Base-by-base conservation (phyloP, 2,888 invertebrate genomes). In the Perizoma flavofasciatum region DNA sequence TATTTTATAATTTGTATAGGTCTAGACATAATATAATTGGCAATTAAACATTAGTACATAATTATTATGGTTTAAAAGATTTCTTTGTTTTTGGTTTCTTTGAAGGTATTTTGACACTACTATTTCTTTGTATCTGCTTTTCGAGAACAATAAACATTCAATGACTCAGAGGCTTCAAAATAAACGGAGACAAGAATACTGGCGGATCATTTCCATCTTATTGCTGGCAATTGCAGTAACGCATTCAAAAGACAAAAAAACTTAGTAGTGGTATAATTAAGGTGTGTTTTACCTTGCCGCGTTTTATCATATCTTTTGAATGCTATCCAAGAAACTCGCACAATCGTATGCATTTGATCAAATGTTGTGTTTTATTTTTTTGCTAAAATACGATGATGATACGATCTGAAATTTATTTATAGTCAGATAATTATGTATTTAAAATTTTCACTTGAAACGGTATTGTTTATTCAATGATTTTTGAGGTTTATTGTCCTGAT, bases 291-390 rank as follows among this genome's bases (percentile, higher is more conserved):
- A 54, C 49, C 44, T 58, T 56, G 59, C 40, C 55, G 46, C 32
- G 49, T 7, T 49, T n/a, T 55, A 63, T 62, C 67, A 58, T 58
- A 51, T 53, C 11, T 58, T 58, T 67, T 72, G 68, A 70, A 69
- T 58, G 63, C 51, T 57, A 56, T 67, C 71, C 71, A 72, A 72
- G 71, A 66, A 65, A 65, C 51, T 22, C 50, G 55, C 52, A 50
- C 49, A 55, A 57, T 62, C 61, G 48, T 60, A 49, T 58, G 53
- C 55, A 61, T 58, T 10, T 52, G 57, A 63, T 66, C 60, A 43
- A 43, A 63, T 40, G n/a, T 34, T 32, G 11, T 49, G 5, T 49
- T 37, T 37, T 43, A 10, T 37, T 9, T 48, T 44, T 45, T 55
- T 11, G 8, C 44, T 40, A 40, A 58, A 54, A 43, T 34, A n/a